phyloP scores from a whole-genome alignment of 2,888 invertebrate genomes.

The Dynastes grantii region DNA sequence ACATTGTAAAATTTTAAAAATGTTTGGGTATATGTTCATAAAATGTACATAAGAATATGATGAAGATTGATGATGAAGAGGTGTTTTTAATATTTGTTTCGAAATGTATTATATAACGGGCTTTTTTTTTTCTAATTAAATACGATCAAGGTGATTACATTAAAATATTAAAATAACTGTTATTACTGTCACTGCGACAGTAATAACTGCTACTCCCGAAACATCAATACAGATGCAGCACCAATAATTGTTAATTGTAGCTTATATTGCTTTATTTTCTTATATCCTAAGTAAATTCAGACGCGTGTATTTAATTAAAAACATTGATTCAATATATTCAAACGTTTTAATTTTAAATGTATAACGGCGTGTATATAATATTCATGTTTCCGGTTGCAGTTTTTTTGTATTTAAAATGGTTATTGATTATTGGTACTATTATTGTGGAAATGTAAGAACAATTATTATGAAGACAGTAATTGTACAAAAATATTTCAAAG shows the following conservation, averaged over 20 bases:
- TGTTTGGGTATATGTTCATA: conserved; percentile 35
- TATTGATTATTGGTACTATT: conserved; percentile 44
- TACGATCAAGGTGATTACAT: not conserved
- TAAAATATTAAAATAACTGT: not conserved
- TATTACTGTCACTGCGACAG: not conserved
- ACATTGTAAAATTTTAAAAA: conserved; percentile 40
- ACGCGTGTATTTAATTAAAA: not conserved
- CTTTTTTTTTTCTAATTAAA: not conserved
- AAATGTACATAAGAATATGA: conserved; percentile 35
- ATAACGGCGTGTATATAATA: conserved; percentile 36
- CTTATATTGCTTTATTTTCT: not conserved
- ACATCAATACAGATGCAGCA: not conserved
- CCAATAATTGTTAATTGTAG: too few relatives aligned
- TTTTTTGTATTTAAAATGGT: conserved; percentile 38
- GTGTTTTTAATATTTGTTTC: conserved; percentile 41
- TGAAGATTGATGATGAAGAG: conserved; percentile 35
- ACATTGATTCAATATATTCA: conserved; percentile 19
- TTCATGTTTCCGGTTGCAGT: conserved; percentile 36
- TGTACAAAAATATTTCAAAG: conserved; percentile 38
- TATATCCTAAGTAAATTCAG: not conserved
- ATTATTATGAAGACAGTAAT: conserved; percentile 51
- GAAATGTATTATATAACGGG: conserved; percentile 24
- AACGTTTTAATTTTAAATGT: conserved; percentile 9
- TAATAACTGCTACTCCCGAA: not conserved
- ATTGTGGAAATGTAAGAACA: conserved; percentile 36